Base-by-base conservation (phyloP, 2,113 vertebrate genomes). In the Telmatochromis sp. region DNA sequence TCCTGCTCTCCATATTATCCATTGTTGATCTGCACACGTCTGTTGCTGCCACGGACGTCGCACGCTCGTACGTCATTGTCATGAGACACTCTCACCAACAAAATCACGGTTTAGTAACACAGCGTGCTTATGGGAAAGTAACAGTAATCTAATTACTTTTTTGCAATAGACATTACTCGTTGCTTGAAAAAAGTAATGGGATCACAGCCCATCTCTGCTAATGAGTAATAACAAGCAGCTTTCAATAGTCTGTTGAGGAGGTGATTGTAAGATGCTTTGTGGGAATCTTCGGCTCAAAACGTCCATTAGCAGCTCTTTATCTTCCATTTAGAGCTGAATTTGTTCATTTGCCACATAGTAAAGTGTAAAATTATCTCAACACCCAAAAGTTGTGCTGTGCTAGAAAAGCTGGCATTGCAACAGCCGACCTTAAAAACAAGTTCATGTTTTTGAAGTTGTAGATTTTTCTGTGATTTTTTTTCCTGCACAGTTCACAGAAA, bases 1-100 rank as follows among this genome's bases (percentile, higher is more conserved):
- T 55, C 12, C 54, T 0, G 0, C 1, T 0, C 21, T 5, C 12
- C 21, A 57, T 57, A 26, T 7, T 7, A 26, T 55, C 7, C 53
- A 26, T 26, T 0, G 21, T 55, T 13, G 54, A 55, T 55, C 7
- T 55, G 54, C 54, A 55, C 54, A 26, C 2, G 4, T 26, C 21
- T 55, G 54, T 26, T 26, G 21, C 53, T 23, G 53, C 54, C 54
- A 14, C 1, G 2, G 23, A 2, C 4, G 23, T 14, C 7, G 0
- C 3, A 57, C 12, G 0, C 54, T 26, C 1, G 3, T 26, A 26
- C 12, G 2, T 26, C 12, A 26, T 26, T 0, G 54, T 57, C 4
- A 55, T 5, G 54, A 55, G 21, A 55, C 53, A 23, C 7, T 57
- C 54, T 26, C 0, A 2, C 54, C 26, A 57, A 57, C 2, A 57